A percentile compares a stretch with the other conserved stretches of the same genome.
phyloP scores from a whole-genome alignment of 2,888 invertebrate genomes.

The Caenorhabditis plicata region DNA sequence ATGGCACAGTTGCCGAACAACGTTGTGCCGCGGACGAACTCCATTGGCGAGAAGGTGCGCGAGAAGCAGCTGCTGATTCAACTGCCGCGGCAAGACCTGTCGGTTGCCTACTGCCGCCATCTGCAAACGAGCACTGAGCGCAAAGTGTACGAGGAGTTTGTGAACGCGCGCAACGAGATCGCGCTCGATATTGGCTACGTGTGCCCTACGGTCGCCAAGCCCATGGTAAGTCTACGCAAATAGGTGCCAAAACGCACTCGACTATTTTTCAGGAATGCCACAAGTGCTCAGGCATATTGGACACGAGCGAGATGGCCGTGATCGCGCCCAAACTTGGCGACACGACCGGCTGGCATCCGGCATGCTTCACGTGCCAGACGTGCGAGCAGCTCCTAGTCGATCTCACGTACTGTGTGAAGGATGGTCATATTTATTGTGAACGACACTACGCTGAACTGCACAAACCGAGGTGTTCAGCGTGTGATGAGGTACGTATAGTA shows the following conservation, averaged over 20 bases:
- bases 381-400: slow-evolving; percentile 81
- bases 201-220: slow-evolving; percentile 66
- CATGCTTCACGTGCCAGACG: slow-evolving; percentile 73
- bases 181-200: slow-evolving; percentile 86
- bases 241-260: neutral
- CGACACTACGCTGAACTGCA: slow-evolving; percentile 93
- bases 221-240: slow-evolving; percentile 64
- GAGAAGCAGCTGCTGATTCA: slow-evolving; percentile 83
- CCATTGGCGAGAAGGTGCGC: slow-evolving; percentile 77
- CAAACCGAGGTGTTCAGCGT: slow-evolving; percentile 91
- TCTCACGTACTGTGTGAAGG: slow-evolving; percentile 89
- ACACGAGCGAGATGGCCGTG: slow-evolving; percentile 80
- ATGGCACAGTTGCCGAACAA: slow-evolving; percentile 85
- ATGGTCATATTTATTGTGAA: slow-evolving; percentile 85
- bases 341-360: slow-evolving; percentile 65
- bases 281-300: slow-evolving; percentile 80
- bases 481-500: slow-evolving; percentile 97
- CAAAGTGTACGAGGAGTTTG: slow-evolving; percentile 81
- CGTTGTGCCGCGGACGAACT: slow-evolving; percentile 77
- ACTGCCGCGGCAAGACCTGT: slow-evolving; percentile 86
- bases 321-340: slow-evolving; percentile 77
- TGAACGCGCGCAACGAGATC: slow-evolving; percentile 88
- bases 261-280: slow-evolving; percentile 75
- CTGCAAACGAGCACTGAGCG: slow-evolving; percentile 73
- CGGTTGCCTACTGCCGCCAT: slow-evolving; percentile 83